Percentiles rank a stretch among this genome's conserved stretches.
phyloP scores from a whole-genome alignment of 2,888 invertebrate species.

The Toxonevra muliebris region DNA sequence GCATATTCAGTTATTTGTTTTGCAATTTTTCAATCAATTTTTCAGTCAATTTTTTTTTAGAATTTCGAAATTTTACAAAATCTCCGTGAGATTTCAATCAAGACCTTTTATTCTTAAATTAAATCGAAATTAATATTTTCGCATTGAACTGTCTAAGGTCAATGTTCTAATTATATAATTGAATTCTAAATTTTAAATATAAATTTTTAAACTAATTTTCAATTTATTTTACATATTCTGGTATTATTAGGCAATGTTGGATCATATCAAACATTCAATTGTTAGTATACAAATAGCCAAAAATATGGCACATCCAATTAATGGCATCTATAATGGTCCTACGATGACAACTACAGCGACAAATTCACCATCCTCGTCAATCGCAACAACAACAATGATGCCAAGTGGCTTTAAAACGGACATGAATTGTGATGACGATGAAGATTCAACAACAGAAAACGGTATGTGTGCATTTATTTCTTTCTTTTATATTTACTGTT shows the following conservation, averaged over 20 bases:
- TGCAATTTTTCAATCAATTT: too few species aligned
- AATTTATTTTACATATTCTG: too few species aligned
- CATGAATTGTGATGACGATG: slow-evolving; percentile 49
- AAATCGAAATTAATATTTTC: too few species aligned
- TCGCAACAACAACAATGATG: slow-evolving; percentile 20
- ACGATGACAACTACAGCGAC: slow-evolving; percentile 46
- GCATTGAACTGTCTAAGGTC: too few species aligned
- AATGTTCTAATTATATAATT: too few species aligned
- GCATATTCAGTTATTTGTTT: too few species aligned
- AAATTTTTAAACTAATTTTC: too few species aligned
- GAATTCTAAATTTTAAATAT: too few species aligned
- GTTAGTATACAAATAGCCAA: slow-evolving; percentile 97
- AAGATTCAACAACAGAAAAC: slow-evolving; percentile 57
- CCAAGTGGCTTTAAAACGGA: not conserved
- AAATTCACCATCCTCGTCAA: slow-evolving; percentile 28
- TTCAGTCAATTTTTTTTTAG: too few species aligned
- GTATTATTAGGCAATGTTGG: slow-evolving; percentile 81
- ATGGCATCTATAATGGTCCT: slow-evolving; percentile 85
- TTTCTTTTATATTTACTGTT: slow-evolving; percentile 1
- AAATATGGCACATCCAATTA: slow-evolving; percentile 92
- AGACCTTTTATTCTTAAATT: too few species aligned
- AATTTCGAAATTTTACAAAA: too few species aligned
- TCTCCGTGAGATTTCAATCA: too few species aligned
- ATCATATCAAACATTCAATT: slow-evolving; percentile 98
- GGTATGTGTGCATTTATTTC: slow-evolving; percentile 47